These are phyloP conservation scores for Trichonephila clavata DNA, from an alignment of 1,140 invertebrate species.

Conservation along the genomic window DNA sequence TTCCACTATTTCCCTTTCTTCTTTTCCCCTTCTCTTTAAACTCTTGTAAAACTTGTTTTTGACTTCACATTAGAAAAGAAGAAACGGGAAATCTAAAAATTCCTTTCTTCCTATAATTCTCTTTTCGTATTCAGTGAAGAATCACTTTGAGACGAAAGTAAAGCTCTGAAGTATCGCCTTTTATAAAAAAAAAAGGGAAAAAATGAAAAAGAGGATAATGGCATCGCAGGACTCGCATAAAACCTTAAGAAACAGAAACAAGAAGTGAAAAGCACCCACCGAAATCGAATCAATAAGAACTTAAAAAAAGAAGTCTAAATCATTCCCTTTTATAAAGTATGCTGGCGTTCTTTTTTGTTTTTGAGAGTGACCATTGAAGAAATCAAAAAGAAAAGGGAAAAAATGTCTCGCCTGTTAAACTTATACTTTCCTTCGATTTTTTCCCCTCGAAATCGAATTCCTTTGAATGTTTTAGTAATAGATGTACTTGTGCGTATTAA, in stretches of 20 bases:
- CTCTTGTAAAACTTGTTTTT: conserved; percentile 24
- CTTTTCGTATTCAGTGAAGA: conserved; percentile 31
- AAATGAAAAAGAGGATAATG: neutral
- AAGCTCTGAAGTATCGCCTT: conserved; percentile 21
- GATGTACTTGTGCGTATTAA: neutral
- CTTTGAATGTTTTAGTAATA: neutral
- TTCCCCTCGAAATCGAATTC: neutral
- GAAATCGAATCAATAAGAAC: conserved; percentile 29
- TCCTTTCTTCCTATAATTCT: neutral
- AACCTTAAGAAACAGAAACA: conserved; percentile 35
- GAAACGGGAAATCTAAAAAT: neutral
- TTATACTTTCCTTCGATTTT: neutral
- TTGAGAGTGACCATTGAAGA: conserved; percentile 6
- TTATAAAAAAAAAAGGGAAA: neutral
- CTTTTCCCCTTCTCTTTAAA: neutral
- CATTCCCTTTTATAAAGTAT: neutral
- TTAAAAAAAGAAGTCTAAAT: neutral
- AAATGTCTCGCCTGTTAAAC: neutral
- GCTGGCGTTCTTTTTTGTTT: neutral
- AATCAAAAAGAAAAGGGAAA: neutral
- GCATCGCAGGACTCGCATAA: neutral
- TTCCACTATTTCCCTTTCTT: neutral
- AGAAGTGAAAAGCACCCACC: conserved; percentile 10
- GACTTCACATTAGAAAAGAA: conserved; percentile 12
- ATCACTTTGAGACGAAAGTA: neutral